Conservation (phyloP, 2,888 invertebrate genomes). For the Hymenopus coronatus region DNA sequence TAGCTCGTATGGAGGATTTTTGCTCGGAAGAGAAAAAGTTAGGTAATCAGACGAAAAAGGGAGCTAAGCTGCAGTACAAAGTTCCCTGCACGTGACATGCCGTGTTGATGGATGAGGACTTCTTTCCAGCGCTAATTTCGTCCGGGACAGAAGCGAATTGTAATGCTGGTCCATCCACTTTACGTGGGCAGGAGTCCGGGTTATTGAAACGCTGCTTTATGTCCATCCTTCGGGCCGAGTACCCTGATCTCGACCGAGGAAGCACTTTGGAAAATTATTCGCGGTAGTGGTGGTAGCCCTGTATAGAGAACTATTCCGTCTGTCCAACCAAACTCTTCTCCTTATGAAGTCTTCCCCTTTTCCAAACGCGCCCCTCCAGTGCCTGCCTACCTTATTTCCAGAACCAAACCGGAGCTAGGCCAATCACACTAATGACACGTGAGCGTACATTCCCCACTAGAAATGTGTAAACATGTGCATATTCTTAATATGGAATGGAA, state of each 20-base stretch:
- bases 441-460: slow-evolving; percentile 1
- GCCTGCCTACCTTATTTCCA: neutral
- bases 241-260: slow-evolving; percentile 6
- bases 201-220: neutral
- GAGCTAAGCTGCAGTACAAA: neutral
- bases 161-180: neutral
- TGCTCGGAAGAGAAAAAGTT: neutral
- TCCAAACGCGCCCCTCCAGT: neutral
- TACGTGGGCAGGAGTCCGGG: neutral
- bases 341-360: slow-evolving; percentile 2
- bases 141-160: neutral
- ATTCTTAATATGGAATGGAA: neutral
- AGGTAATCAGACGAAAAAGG: neutral
- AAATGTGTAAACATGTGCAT: slow-evolving; percentile 1
- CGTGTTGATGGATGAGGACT: neutral
- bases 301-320: slow-evolving; percentile 6
- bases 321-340: slow-evolving; percentile 10
- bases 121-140: neutral
- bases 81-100: neutral
- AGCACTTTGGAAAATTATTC: slow-evolving; percentile 33
- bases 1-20: too few species aligned
- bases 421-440: slow-evolving; percentile 30
- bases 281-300: neutral
- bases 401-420: slow-evolving; percentile 7
- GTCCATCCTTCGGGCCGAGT: neutral